Conservation (phyloP, 2,797 vertebrate species). For the Crotalus adamanteus region DNA sequence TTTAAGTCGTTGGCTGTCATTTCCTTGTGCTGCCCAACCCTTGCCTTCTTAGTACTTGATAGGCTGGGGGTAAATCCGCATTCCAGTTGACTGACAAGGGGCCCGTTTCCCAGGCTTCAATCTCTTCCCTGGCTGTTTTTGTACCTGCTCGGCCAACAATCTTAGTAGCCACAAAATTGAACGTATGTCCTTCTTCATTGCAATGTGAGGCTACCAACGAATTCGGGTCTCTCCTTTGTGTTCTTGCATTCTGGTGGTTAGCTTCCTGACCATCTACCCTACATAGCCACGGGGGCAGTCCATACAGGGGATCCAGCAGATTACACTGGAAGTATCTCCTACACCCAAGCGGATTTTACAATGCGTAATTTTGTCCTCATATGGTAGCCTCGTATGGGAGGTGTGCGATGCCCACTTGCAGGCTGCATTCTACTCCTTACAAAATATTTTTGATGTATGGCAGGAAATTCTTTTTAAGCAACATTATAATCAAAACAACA, state of each 20-base stretch:
- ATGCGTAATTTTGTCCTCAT: too few relatives aligned
- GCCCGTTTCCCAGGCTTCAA: not conserved
- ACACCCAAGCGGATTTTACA: not conserved
- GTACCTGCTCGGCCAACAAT: not conserved
- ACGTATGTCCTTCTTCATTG: not conserved
- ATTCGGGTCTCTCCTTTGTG: not conserved
- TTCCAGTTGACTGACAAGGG: not conserved
- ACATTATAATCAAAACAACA: not conserved
- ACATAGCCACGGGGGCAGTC: not conserved
- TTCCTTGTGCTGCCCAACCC: too few relatives aligned
- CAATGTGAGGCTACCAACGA: not conserved
- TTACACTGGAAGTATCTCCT: not conserved
- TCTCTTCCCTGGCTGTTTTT: not conserved
- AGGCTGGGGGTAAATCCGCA: not conserved
- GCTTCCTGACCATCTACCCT: not conserved
- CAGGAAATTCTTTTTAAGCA: not conserved
- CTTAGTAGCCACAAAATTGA: not conserved
- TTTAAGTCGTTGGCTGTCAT: not conserved
- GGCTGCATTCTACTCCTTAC: too few relatives aligned
- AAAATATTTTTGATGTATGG: too few relatives aligned
- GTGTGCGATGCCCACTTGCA: not conserved
- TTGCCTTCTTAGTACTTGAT: not conserved
- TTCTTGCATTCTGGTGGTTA: not conserved
- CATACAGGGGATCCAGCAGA: not conserved
- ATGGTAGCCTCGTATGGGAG: not conserved